These are phyloP conservation scores for Trididemnum nubilum DNA, from an alignment of 23 tunicate genomes.

Conservation along the genomic window DNA sequence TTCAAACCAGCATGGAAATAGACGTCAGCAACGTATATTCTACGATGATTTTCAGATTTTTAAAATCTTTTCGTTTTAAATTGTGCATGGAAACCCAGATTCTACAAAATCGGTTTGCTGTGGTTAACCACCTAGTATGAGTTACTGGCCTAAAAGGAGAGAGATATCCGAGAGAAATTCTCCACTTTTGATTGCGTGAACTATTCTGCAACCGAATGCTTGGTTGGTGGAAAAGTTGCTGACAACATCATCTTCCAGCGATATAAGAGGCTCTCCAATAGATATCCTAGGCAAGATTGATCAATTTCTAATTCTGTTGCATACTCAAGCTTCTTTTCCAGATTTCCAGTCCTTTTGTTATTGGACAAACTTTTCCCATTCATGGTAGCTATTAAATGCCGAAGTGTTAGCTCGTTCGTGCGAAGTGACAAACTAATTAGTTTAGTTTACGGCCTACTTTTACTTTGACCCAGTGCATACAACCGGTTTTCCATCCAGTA, in stretches of 20 bases:
- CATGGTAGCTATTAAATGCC: not conserved
- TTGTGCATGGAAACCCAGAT: not conserved
- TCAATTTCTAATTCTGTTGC: not conserved
- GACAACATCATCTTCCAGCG: not conserved
- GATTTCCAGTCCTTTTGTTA: not conserved
- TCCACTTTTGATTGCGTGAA: not conserved
- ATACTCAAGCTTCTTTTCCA: not conserved
- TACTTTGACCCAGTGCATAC: not conserved
- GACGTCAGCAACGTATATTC: not conserved
- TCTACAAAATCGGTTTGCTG: too few relatives aligned
- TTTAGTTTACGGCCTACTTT: not conserved
- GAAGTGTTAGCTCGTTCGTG: not conserved
- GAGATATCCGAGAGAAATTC: not conserved
- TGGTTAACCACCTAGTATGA: constrained; percentile 6
- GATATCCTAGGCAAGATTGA: not conserved
- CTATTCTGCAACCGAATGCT: not conserved
- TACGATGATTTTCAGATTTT: not conserved
- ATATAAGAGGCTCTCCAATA: not conserved
- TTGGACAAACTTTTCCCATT: not conserved
- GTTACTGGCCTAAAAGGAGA: not conserved
- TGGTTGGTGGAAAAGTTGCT: not conserved
- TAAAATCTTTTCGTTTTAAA: not conserved
- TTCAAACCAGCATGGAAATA: not conserved
- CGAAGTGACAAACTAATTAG: not conserved
- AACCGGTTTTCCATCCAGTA: not conserved